phyloP scores from a whole-genome alignment of 2,888 invertebrate genomes.

The Gandaritis pyraliata region DNA sequence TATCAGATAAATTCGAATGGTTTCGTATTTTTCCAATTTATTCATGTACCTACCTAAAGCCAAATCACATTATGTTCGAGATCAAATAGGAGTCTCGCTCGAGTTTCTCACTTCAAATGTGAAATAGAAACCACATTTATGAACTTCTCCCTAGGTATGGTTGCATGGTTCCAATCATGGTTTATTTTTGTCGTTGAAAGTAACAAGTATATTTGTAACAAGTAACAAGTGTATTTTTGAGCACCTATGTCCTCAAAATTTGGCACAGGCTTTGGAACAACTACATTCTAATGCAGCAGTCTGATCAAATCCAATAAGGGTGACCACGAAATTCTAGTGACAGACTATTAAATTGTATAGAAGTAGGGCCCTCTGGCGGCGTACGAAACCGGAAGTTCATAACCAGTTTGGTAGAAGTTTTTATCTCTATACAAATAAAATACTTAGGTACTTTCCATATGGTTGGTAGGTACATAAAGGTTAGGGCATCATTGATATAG shows the following conservation, averaged over 20 bases:
- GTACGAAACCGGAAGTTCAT: no score
- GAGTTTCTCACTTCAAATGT: not conserved
- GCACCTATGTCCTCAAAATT: not conserved
- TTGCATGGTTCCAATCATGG: conserved; percentile 6
- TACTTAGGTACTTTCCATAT: no score
- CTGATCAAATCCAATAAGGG: not conserved
- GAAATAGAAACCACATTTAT: not conserved
- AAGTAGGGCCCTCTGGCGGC: no score
- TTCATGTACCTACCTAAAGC: conserved; percentile 1
- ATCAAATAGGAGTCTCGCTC: not conserved
- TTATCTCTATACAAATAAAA: no score
- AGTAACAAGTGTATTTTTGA: not conserved
- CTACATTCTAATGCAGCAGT: not conserved
- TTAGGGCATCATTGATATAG: no score
- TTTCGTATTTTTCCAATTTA: conserved; percentile 11
- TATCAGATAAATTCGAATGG: not conserved
- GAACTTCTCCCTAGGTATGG: not conserved
- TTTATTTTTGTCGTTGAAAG: conserved; percentile 7
- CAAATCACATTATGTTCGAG: conserved; percentile 1
- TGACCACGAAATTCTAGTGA: no score
- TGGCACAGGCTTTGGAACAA: not conserved
- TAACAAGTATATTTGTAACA: not conserved
- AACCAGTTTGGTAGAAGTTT: no score
- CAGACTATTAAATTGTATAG: no score
- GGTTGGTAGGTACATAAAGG: no score